Conservation (phyloP, 1,140 invertebrate species). For the Nasonia longicornis region DNA sequence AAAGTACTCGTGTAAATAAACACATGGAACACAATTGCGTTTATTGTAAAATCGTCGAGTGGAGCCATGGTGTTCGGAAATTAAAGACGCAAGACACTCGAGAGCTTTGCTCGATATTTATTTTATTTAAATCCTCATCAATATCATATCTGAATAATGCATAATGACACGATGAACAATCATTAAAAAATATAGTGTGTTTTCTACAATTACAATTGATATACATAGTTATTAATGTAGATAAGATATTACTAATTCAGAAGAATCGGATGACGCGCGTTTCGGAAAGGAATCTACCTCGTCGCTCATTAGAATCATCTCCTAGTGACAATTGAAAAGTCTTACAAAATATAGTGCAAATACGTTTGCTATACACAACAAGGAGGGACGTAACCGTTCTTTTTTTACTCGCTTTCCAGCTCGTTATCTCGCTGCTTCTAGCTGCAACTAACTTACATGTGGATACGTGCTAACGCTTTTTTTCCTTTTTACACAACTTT, state of each 20-base stretch:
- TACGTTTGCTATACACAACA: conserved; percentile 63
- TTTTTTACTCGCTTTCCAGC: conserved; percentile 37
- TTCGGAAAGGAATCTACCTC: conserved; percentile 38
- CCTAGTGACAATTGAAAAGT: conserved; percentile 59
- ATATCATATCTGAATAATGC: conserved; percentile 49
- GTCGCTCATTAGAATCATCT: conserved; percentile 41
- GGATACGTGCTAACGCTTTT: conserved; percentile 28
- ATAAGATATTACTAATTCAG: conserved; percentile 52
- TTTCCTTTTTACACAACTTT: conserved; percentile 39
- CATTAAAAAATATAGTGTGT: conserved; percentile 68
- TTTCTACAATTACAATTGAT: conserved; percentile 64
- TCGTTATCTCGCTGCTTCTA: conserved; percentile 22
- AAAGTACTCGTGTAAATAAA: too few species aligned
- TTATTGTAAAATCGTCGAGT: background rate
- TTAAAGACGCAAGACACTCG: background rate
- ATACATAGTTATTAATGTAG: conserved; percentile 51
- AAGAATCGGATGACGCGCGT: conserved; percentile 46
- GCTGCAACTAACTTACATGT: conserved; percentile 31
- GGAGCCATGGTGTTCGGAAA: background rate
- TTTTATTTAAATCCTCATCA: conserved; percentile 51
- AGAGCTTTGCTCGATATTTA: conserved; percentile 37
- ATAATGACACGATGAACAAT: conserved; percentile 56
- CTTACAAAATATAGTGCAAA: conserved; percentile 68
- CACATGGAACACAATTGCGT: too few species aligned
- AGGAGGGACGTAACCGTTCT: conserved; percentile 51